Conservation (phyloP, 2,888 invertebrate species). For the Oscheius sp. region DNA sequence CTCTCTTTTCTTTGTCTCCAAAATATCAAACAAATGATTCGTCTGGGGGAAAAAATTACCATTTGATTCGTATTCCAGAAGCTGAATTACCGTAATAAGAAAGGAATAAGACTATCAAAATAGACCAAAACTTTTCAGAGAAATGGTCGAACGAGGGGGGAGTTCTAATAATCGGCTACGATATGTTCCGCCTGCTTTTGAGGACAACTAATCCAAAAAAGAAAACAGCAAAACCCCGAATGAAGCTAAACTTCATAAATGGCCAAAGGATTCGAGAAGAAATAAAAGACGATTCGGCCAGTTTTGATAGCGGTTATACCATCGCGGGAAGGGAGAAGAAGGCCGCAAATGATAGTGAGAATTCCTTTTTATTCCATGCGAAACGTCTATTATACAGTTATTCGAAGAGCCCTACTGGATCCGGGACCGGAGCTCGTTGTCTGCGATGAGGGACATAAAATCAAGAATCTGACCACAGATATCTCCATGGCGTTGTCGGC, state of each 20-base stretch:
- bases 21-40: too few species aligned
- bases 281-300: slow-evolving; percentile 23
- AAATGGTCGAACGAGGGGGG: slow-evolving; percentile 89
- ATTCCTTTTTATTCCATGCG: slow-evolving; percentile 3
- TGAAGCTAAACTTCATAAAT: slow-evolving; percentile 39
- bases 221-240: slow-evolving; percentile 36
- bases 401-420: slow-evolving; percentile 76
- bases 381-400: slow-evolving; percentile 40
- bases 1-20: too few species aligned
- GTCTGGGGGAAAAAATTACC: too few species aligned
- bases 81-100: too few species aligned
- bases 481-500: slow-evolving; percentile 93
- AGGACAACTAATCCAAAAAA: slow-evolving; percentile 38
- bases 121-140: too few species aligned
- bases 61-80: too few species aligned
- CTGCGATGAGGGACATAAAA: slow-evolving; percentile 95
- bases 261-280: slow-evolving; percentile 29
- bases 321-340: slow-evolving; percentile 42
- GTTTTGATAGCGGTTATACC: slow-evolving; percentile 37
- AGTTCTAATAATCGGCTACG: slow-evolving; percentile 94
- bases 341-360: slow-evolving; percentile 45
- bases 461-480: slow-evolving; percentile 96
- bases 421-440: slow-evolving; percentile 93
- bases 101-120: too few species aligned
- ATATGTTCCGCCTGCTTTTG: slow-evolving; percentile 89